A percentile compares a stretch with the other conserved stretches of the same genome.
These are phyloP conservation scores for Bombus confusus DNA, from an alignment of 1,140 invertebrate genomes.

Conservation along the genomic window DNA sequence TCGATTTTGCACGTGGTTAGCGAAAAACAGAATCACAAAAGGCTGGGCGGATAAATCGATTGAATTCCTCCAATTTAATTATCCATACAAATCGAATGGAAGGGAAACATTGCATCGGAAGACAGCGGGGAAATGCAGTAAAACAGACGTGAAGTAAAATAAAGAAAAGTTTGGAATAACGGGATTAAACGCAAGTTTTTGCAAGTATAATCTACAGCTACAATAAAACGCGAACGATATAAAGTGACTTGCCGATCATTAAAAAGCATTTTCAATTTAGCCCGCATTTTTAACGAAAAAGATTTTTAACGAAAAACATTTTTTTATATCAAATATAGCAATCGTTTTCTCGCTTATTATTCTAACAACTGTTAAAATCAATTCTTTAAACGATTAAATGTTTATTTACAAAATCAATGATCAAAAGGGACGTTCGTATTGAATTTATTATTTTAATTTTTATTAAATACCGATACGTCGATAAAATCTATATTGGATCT, in stretches of 20 bases:
- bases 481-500: too few species aligned
- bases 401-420: too few species aligned
- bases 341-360: neutral
- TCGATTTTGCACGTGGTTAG: constrained; percentile 9
- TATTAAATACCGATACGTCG: neutral
- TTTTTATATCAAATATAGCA: neutral
- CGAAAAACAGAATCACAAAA: constrained; percentile 6
- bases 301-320: neutral
- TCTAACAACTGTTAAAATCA: neutral
- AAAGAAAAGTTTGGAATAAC: neutral
- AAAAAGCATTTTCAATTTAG: neutral
- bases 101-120: neutral
- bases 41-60: neutral
- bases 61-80: constrained; percentile 12
- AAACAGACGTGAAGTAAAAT: neutral
- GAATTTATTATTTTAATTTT: neutral
- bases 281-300: neutral
- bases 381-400: too few species aligned
- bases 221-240: neutral
- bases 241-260: neutral
- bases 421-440: too few species aligned
- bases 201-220: neutral
- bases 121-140: neutral
- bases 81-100: constrained; percentile 4
- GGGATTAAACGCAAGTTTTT: neutral